Evolutionary conservation across 2,113 vertebrate species (phyloP).

Genomic region (Nesogale talazaci): DNA sequence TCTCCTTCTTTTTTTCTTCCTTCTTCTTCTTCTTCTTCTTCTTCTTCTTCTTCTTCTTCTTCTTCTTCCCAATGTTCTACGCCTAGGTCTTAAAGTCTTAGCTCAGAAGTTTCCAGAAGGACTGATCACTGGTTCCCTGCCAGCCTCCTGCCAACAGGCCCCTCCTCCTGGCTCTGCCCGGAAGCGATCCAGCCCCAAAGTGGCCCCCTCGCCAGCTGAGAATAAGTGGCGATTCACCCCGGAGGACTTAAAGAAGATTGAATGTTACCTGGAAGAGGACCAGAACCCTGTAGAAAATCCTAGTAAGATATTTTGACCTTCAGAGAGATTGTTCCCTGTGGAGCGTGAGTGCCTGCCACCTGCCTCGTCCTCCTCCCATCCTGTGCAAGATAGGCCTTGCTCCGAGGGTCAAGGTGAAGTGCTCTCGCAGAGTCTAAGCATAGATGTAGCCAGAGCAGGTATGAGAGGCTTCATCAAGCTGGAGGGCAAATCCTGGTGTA

Average conservation of each 20-base stretch:
- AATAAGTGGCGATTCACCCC: constrained; percentile 92
- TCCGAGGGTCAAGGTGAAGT: neutral
- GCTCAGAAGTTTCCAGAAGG: constrained; percentile 95
- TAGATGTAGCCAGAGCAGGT: neutral
- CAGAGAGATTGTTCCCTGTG: neutral
- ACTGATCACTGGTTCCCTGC: constrained; percentile 90
- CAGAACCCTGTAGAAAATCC: constrained; percentile 84
- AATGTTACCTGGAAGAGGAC: constrained; percentile 90
- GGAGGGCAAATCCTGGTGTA: too few species aligned
- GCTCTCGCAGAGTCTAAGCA: neutral
- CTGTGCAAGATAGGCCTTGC: neutral
- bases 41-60: too few species aligned
- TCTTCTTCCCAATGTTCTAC: neutral
- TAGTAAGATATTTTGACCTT: constrained; percentile 87
- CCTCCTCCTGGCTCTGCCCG: constrained; percentile 72
- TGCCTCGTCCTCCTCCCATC: neutral
- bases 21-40: too few species aligned
- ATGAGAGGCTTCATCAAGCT: too few species aligned
- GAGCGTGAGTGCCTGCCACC: neutral
- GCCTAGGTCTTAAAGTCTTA: constrained; percentile 93
- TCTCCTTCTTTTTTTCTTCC: too few species aligned
- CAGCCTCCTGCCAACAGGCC: constrained; percentile 85
- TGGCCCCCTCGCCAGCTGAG: constrained; percentile 77
- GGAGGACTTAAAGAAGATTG: constrained; percentile 92
- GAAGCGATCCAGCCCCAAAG: constrained; percentile 75